These are phyloP conservation scores for Ailuropoda melanoleuca DNA, from an alignment of 2,113 vertebrate species.

Conservation along the genomic window DNA sequence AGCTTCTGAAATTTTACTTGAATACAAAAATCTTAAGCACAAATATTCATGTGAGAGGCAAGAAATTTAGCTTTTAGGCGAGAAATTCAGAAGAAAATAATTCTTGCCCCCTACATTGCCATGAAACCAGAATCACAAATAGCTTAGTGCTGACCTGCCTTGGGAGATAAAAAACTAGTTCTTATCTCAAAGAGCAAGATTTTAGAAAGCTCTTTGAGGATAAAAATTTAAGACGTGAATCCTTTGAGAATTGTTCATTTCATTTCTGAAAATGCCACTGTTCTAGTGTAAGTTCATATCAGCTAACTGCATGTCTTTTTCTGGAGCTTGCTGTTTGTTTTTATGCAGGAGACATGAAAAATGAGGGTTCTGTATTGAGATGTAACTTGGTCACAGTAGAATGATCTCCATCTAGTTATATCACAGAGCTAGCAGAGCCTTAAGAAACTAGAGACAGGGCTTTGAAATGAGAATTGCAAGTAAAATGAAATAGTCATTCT, in stretches of 20 bases:
- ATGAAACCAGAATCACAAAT: neutral
- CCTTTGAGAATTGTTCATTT: slow-evolving; percentile 44
- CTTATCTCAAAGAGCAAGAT: neutral
- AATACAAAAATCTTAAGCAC: neutral
- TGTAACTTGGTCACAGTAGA: slow-evolving; percentile 66
- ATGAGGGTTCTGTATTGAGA: slow-evolving; percentile 52
- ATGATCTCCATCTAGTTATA: slow-evolving; percentile 46
- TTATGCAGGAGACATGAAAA: slow-evolving; percentile 63
- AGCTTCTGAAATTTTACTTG: slow-evolving; percentile 4
- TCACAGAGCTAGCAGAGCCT: slow-evolving; percentile 62
- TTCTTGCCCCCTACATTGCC: neutral
- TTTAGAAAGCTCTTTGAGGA: slow-evolving; percentile 32
- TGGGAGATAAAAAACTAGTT: neutral
- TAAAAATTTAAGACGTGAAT: slow-evolving; percentile 53
- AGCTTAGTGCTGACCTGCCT: slow-evolving; percentile 12
- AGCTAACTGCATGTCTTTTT: slow-evolving; percentile 34
- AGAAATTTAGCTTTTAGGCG: neutral
- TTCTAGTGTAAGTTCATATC: slow-evolving; percentile 42
- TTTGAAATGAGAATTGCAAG: slow-evolving; percentile 56
- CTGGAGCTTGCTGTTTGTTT: slow-evolving; percentile 3
- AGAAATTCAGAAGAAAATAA: slow-evolving; percentile 50
- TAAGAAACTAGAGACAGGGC: slow-evolving; percentile 60
- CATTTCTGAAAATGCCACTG: slow-evolving; percentile 44
- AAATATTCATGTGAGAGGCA: neutral
- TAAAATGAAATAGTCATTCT: slow-evolving; percentile 54